Conservation (phyloP, 2,888 invertebrate genomes). For the Oligia strigilis region DNA sequence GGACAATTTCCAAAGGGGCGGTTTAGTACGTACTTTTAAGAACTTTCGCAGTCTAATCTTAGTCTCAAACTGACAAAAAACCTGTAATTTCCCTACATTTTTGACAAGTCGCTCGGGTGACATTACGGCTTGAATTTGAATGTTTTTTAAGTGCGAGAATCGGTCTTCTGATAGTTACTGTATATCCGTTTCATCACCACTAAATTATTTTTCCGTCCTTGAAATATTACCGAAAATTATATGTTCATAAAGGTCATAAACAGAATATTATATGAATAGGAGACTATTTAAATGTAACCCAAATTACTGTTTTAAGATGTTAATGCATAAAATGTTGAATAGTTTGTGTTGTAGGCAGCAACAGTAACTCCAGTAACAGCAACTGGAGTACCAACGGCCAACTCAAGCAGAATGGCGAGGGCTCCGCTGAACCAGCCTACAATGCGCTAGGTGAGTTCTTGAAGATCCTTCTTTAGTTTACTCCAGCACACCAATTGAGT, state of each 20-base stretch:
- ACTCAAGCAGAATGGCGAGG: constrained; percentile 69
- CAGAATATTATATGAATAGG: neutral
- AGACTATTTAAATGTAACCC: neutral
- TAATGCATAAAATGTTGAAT: neutral
- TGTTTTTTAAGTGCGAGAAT: neutral
- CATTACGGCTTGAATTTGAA: neutral
- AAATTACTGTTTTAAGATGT: neutral
- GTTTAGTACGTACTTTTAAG: neutral
- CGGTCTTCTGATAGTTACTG: neutral
- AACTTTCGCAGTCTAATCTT: neutral
- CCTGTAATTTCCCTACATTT: too few species aligned
- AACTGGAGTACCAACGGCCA: constrained; percentile 78
- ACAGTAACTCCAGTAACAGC: constrained; percentile 85
- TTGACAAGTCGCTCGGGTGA: neutral
- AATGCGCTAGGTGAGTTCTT: constrained; percentile 66
- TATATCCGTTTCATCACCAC: neutral
- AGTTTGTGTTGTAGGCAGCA: constrained; percentile 77
- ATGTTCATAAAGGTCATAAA: too few species aligned
- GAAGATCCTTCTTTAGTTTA: neutral
- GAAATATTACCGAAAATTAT: neutral
- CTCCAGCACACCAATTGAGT: neutral
- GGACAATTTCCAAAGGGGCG: too few species aligned
- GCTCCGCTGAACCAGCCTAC: constrained; percentile 78
- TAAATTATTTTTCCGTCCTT: neutral
- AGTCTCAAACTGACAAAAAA: neutral